Percentiles rank a stretch among this genome's conserved stretches.
These are phyloP conservation scores for Chionomys nivalis DNA, from an alignment of 2,113 vertebrate genomes.

Conservation along the genomic window DNA sequence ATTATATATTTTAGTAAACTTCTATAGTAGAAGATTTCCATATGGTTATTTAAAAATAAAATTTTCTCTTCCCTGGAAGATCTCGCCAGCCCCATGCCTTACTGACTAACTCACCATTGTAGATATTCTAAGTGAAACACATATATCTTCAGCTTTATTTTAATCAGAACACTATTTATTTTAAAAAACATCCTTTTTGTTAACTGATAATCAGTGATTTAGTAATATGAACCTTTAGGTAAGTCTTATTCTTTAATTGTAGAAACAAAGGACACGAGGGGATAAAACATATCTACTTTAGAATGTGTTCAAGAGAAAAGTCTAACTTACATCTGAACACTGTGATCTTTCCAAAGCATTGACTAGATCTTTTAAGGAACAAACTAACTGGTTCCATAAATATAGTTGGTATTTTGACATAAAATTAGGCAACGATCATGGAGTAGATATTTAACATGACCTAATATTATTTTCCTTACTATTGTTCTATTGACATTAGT, in stretches of 20 bases:
- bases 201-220: background rate
- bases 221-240: background rate
- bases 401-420: background rate
- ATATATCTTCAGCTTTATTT: background rate
- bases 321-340: background rate
- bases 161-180: slow-evolving; percentile 22
- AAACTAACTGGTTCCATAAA: background rate
- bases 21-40: background rate
- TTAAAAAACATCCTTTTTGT: background rate
- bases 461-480: slow-evolving; percentile 5
- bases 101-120: background rate
- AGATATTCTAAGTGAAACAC: background rate
- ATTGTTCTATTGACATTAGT: background rate
- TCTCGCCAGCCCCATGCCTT: background rate
- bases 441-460: background rate
- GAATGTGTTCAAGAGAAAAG: background rate
- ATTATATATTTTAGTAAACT: background rate
- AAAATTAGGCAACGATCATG: background rate
- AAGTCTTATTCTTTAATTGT: background rate
- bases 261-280: background rate
- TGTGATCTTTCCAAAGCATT: background rate
- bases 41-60: background rate
- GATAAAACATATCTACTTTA: background rate
- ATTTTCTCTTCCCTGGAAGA: background rate
- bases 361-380: background rate